Evolutionary conservation across 2,797 vertebrate species (phyloP), one percentile per base, ranked within the genome.

Genomic region (Gobionotothen gibberifrons): DNA sequence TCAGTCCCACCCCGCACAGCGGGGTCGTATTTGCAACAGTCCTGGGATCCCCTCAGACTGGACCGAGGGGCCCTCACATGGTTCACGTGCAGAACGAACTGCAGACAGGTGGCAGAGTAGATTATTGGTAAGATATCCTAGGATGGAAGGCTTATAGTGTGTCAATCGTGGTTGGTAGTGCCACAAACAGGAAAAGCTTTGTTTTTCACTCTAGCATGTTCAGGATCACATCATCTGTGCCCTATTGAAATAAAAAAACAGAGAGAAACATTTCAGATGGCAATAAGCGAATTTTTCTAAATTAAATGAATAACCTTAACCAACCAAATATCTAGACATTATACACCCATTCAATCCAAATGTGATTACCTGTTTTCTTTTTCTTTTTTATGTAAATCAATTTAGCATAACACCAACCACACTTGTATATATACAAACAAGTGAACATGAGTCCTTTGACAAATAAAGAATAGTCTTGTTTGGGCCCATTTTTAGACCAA

Each of bases 1-100:
- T 81, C 74, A 90, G 90, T 92, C 86, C 78, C 74, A 72, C 92
- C 91, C 93, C 90, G 91, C 91, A 90, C 86, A 90, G 90, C 90
- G 84, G 92, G 90, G 91, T 82, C 72, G 74, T 85, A 77, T 83
- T 83, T 89, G 77, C 63, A 86, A 89, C 83, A 87, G 91, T 90
- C 91, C 87, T 91, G 89, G 88, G 92, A 91, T 94, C 91, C 94
- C 92, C 93, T 94, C 92, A 92, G 87, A 90, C 78, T 81, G 78
- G 79, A 91, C 85, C 84, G 82, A 86, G 83, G 83, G 93, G 92
- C 85, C 95, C 95, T 97, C 96, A 97, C 97, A 98, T 97, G 96
- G 94, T 96, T 96, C 93, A 95, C 79, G 91, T 88, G 83, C 82
- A 52, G 70, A 84, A 70, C 26, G 54, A 90, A 80, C 90, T 85